phyloP scores from a whole-genome alignment of 2,888 invertebrate genomes.

The Antheraea yamamai region DNA sequence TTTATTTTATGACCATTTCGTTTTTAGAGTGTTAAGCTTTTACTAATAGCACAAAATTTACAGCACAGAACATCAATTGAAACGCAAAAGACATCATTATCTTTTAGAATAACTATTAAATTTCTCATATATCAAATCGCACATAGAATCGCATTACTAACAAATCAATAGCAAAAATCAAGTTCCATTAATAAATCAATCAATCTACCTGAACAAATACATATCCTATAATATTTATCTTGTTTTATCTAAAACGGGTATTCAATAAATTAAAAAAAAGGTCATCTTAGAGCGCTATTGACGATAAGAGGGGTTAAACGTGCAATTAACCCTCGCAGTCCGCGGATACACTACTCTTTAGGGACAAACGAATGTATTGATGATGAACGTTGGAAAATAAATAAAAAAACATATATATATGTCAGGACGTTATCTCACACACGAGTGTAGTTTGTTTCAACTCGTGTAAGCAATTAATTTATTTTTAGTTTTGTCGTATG shows the following conservation, averaged over 20 bases:
- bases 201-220: background rate
- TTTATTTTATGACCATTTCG: too few species aligned
- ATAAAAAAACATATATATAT: background rate
- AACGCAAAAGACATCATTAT: too few species aligned
- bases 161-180: too few species aligned
- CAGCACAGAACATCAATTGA: too few species aligned
- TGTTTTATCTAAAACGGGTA: background rate
- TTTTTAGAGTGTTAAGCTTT: too few species aligned
- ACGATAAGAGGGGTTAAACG: constrained; percentile 12
- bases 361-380: background rate
- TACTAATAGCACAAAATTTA: too few species aligned
- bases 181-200: too few species aligned
- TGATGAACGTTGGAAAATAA: background rate
- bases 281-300: background rate
- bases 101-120: too few species aligned
- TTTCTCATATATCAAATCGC: too few species aligned
- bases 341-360: background rate
- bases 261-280: background rate
- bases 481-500: constrained; percentile 8
- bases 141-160: too few species aligned
- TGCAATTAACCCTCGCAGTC: constrained; percentile 1
- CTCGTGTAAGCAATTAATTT: background rate
- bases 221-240: background rate
- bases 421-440: constrained; percentile 8
- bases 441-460: background rate